Evolutionary conservation across 1,140 invertebrate species (phyloP).

Genomic region (Meloidogyne hapla): DNA sequence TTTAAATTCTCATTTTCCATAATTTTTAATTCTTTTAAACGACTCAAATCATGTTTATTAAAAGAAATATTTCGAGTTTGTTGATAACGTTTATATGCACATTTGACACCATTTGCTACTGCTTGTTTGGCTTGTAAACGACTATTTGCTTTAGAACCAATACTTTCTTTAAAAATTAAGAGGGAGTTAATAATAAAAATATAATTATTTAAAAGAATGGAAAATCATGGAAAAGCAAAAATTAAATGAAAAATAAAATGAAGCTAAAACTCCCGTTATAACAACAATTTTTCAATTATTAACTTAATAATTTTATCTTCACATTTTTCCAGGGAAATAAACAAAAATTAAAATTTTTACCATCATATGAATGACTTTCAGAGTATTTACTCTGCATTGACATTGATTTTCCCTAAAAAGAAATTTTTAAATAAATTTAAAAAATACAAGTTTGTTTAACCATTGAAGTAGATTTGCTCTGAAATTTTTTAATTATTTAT

Average conservation of each 20-base stretch:
- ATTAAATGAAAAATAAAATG: too few species aligned
- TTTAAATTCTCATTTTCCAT: conserved; percentile 61
- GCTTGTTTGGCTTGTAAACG: conserved; percentile 46
- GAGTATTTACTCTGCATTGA: neutral
- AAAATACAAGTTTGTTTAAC: neutral
- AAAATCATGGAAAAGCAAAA: too few species aligned
- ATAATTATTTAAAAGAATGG: too few species aligned
- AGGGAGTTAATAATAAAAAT: too few species aligned
- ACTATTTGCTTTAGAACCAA: conserved; percentile 42
- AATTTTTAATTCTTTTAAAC: conserved; percentile 57
- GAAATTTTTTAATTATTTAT: neutral
- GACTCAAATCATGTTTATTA: conserved; percentile 47
- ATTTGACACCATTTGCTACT: conserved; percentile 50
- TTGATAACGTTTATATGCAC: conserved; percentile 52
- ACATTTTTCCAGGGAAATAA: conserved; percentile 7
- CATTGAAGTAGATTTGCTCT: neutral
- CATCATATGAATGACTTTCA: conserved; percentile 39
- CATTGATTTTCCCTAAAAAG: neutral
- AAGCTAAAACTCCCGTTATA: too few species aligned
- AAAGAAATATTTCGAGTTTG: conserved; percentile 58
- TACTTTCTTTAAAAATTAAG: conserved; percentile 36
- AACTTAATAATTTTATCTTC: too few species aligned
- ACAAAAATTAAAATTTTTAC: conserved; percentile 30
- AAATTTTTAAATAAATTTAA: conserved; percentile 3
- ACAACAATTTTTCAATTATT: too few species aligned